Evolutionary conservation across 2,888 invertebrate genomes (phyloP), one percentile per base, ranked within the genome.

Genomic region (Plagodis dolabraria): DNA sequence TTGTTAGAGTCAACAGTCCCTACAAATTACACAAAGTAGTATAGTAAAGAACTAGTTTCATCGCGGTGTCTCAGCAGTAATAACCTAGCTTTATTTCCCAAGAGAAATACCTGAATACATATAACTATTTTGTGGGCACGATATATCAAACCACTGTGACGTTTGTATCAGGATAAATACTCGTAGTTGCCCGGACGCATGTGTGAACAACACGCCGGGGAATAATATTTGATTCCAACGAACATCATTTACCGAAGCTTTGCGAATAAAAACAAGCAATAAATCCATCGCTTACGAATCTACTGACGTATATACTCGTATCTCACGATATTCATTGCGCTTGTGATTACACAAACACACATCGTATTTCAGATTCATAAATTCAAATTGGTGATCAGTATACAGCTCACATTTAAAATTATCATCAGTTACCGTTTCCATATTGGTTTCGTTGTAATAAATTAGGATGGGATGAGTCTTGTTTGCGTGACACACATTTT

Each of bases 201-300:
- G 63, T 67, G 66, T 53, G 60, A 71, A 80, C 72, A 65, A 66
- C 72, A 72, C 79, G 52, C 77, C 8, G 38, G 80, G 77, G 82
- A 72, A 57, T 72, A 62, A 74, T 77, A 74, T 75, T 73, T 64
- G 70, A 67, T 63, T 64, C 67, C 60, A 67, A 65, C 64, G 70
- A 66, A 72, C 71, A 67, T 71, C 72, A 66, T 70, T 71, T 68
- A 71, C 63, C 65, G 66, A 61, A 68, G 57, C 68, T 62, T 64
- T 69, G 73, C 71, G 64, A 70, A 71, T 69, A 79, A 76, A 76
- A 78, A 76, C 72, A 70, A 64, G 69, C 58, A 63, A 77, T 80
- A 79, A 78, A 78, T 76, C 70, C 68, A 33, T 60, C 65, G 69
- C 60, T 74, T 70, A 75, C 66, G 64, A 57, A 64, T 54, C 59